Evolutionary conservation across 2,113 vertebrate species (phyloP), one percentile per base, ranked within the genome.

Genomic region (Amazona vittata): DNA sequence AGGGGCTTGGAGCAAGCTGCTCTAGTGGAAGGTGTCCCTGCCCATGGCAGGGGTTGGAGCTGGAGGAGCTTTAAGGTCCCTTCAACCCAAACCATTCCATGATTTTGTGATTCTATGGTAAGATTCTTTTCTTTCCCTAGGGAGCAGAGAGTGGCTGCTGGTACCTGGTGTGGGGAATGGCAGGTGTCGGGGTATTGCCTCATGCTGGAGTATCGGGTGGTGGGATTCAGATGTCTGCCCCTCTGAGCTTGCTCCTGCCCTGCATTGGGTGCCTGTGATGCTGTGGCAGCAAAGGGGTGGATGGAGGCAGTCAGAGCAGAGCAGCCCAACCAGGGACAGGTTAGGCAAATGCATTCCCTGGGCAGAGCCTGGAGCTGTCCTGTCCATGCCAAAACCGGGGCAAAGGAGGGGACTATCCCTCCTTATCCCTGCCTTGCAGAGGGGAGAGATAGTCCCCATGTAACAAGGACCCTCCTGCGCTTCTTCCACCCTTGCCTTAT

Each of bases 401-500:
- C 46, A 71, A 43, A 79, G 29, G 21, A 24, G 21, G 57, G 57
- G 57, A 24, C 57, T 52, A 17, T 10, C 4, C 0, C 8, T 67
- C 5, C 28, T 65, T 15, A 22, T 43, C 6, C 52, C 43, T 31
- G 1, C 37, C 41, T 12, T 18, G 8, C 20, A 16, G 55, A 6
- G 20, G 9, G 8, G 25, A 6, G 16, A 26, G 26, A 2, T 5
- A 1, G 6, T 39, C 39, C 47, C 33, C 0, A 0, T 8, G 24
- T 33, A 28, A 46, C 12, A 26, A 25, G 64, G 75, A 67, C 37
- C 19, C 21, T 70, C 28, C 57, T 15, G 41, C 35, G 21, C 43
- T 70, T 71, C 52, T 60, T 12, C 43, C 0, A 0, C 55, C 25
- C 59, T 64, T 2, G 1, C 17, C 1, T 1, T 67, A 2, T 7